A percentile compares a stretch with the other conserved stretches of the same genome.
phyloP scores from a whole-genome alignment of 2,888 invertebrate species.

The Terebella lapidaria region DNA sequence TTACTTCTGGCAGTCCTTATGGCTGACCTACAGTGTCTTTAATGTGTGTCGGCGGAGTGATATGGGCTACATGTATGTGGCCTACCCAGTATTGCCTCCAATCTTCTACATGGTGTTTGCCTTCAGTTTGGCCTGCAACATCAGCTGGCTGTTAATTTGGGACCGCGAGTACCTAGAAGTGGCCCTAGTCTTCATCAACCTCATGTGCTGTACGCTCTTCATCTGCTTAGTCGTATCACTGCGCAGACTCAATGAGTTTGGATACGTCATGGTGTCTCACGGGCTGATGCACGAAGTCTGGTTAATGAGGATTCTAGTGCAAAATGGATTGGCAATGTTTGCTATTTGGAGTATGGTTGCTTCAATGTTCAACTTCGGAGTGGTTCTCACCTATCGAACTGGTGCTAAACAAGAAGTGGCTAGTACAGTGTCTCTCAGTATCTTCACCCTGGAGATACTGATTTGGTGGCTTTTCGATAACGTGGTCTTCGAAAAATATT shows the following conservation, averaged over 20 bases:
- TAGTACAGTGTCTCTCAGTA: conserved; percentile 32
- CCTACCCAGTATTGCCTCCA: conserved; percentile 32
- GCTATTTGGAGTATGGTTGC: conserved; percentile 44
- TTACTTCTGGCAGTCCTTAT: conserved; percentile 11
- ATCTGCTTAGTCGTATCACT: conserved; percentile 35
- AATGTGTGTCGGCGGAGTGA: conserved; percentile 30
- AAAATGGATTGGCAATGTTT: conserved; percentile 46
- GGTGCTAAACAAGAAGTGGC: conserved; percentile 20
- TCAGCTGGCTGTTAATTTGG: conserved; percentile 42
- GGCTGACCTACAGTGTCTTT: conserved; percentile 35
- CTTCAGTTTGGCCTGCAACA: conserved; percentile 31
- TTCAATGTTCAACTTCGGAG: conserved; percentile 40
- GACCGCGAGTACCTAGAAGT: conserved; percentile 32
- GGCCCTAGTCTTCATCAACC: conserved; percentile 25
- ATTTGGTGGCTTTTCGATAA: conserved; percentile 38
- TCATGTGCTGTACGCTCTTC: conserved; percentile 26
- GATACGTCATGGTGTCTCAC: conserved; percentile 26
- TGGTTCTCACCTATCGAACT: conserved; percentile 31
- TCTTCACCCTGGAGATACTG: conserved; percentile 31
- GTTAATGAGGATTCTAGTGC: conserved; percentile 38
- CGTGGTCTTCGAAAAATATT: conserved; percentile 35
- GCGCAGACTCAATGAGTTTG: conserved; percentile 27
- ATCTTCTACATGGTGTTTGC: conserved; percentile 31
- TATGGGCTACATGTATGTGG: conserved; percentile 31
- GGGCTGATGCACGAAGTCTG: conserved; percentile 31